These are phyloP conservation scores for Microtus montanus DNA, from an alignment of 2,113 vertebrate species.

Conservation along the genomic window DNA sequence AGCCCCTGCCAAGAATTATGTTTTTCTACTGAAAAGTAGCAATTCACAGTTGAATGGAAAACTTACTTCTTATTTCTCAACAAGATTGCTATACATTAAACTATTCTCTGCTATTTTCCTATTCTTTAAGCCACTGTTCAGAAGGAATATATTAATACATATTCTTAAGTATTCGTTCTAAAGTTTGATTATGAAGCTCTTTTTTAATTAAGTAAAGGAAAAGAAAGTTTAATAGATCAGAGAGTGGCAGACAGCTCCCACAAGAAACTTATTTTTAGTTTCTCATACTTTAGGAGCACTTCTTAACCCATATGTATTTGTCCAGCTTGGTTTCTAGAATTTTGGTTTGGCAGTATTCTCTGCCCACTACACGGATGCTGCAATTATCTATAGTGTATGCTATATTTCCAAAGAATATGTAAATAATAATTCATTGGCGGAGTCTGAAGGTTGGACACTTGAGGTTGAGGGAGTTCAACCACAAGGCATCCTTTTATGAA, in stretches of 20 bases:
- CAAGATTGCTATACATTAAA: neutral
- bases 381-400: constrained; percentile 80
- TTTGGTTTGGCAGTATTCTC: constrained; percentile 76
- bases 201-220: constrained; percentile 1
- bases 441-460: constrained; percentile 63
- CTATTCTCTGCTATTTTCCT: neutral
- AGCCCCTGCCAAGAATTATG: neutral
- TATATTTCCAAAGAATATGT: constrained; percentile 82
- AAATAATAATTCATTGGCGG: constrained; percentile 81
- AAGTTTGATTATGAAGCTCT: neutral
- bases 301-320: constrained; percentile 46
- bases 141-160: neutral
- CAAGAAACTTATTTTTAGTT: neutral
- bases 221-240: neutral
- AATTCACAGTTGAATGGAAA: neutral
- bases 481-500: constrained; percentile 73
- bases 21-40: constrained; percentile 14
- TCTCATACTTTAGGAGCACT: neutral
- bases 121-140: neutral
- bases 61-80: constrained; percentile 20
- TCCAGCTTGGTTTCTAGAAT: constrained; percentile 76
- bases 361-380: constrained; percentile 73
- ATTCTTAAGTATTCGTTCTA: constrained; percentile 25
- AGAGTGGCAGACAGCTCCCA: neutral
- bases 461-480: constrained; percentile 73